phyloP scores from a whole-genome alignment of 2,888 invertebrate species.

The Agonopterix heracliana region DNA sequence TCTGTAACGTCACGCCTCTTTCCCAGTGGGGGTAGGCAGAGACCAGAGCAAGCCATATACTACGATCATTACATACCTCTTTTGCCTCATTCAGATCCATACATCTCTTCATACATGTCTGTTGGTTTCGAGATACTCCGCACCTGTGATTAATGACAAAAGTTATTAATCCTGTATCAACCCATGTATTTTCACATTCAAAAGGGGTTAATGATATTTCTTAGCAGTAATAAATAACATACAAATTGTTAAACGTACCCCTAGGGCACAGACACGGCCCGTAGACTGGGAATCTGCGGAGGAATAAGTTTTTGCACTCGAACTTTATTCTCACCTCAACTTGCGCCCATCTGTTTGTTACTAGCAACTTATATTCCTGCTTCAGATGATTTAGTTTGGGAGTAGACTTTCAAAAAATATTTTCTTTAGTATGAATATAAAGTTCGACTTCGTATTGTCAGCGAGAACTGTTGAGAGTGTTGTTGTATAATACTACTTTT shows the following conservation, averaged over 20 bases:
- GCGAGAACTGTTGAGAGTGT: not conserved
- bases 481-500: too few relatives aligned
- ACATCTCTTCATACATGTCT: too few relatives aligned
- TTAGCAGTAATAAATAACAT: conserved; percentile 69
- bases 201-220: conserved; percentile 71
- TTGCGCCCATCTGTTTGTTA: conserved; percentile 50
- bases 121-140: too few relatives aligned
- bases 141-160: too few relatives aligned
- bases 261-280: conserved; percentile 51
- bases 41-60: too few relatives aligned
- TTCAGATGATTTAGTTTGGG: conserved; percentile 71
- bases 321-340: conserved; percentile 72
- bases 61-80: too few relatives aligned
- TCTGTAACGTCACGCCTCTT: too few relatives aligned
- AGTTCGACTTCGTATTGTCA: conserved; percentile 27
- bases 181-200: too few relatives aligned
- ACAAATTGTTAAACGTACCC: conserved; percentile 70
- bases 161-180: too few relatives aligned
- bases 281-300: conserved; percentile 51
- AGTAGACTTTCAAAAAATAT: conserved; percentile 65
- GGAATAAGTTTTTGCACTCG: conserved; percentile 72
- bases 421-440: conserved; percentile 67
- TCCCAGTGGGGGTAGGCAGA: too few relatives aligned
- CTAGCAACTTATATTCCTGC: conserved; percentile 67
- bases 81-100: too few relatives aligned